Base-by-base conservation (phyloP, 2,113 vertebrate species). In the Eublepharis macularius region DNA sequence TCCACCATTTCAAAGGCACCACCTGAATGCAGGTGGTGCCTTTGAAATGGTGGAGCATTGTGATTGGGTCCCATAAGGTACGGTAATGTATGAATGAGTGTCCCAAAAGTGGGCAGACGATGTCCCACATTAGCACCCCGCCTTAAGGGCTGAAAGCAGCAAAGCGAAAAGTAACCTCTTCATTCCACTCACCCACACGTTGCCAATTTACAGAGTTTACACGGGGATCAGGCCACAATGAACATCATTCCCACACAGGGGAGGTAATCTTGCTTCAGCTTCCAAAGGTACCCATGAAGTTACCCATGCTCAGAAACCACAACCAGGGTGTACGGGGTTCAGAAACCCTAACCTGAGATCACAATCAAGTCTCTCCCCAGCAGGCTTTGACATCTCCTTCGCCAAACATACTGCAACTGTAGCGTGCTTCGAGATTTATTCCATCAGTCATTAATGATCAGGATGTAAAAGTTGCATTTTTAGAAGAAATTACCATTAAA, bases 401-500 rank as follows among this genome's bases (percentile, higher is more conserved):
- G 39, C 41, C 41, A 13, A 17, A 45, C 43, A n/a, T 81, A 19
- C 43, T 45, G 32, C 45, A 68, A 4, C 21, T 47, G 43, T 68
- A 47, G 14, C 45, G 29, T 47, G 32, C 32, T 24, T 69, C 49
- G 63, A 68, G 43, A 49, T 80, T 65, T 80, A 80, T 66, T 80
- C n/a, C 45, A 29, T 29, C 32, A 21, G 29, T 47, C 3, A 10
- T 24, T 68, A 47, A 9, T 32, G 17, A 24, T 43, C 29, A 49
- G 9, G 65, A 34, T 47, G 29, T 68, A 80, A 47, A 29, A 80
- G 43, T 21, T 47, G 26, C 19, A 21, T 66, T 19, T 80, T 29
- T 17, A 77, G 66, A 49, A n/a, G n/a, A 65, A 80, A 63, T 68
- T 68, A 90, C 87, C 83, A 75, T 78, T 90, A 92, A 93, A 93